phyloP scores from a whole-genome alignment of 2,797 vertebrate genomes.

The Argentina silus region DNA sequence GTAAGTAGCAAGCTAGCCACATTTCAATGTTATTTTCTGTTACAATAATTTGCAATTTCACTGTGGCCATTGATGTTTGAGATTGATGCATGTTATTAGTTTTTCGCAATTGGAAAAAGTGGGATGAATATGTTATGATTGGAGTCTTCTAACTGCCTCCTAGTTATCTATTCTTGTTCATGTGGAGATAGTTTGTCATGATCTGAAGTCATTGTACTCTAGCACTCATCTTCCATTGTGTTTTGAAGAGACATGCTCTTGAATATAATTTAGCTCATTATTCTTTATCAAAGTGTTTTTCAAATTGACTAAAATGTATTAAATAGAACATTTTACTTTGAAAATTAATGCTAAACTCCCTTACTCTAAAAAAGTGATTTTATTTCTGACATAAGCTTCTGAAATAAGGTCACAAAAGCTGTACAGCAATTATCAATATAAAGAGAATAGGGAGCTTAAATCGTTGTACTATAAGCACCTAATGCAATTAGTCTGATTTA shows the following conservation, averaged over 20 bases:
- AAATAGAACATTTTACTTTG: neutral
- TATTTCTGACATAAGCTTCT: neutral
- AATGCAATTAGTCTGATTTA: constrained; percentile 62
- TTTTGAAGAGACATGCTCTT: neutral
- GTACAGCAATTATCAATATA: neutral
- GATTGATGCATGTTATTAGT: neutral
- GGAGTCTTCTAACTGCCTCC: too few relatives aligned
- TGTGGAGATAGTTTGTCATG: neutral
- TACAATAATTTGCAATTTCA: neutral
- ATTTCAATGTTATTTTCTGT: constrained; percentile 20
- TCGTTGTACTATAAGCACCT: constrained; percentile 38
- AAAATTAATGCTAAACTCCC: neutral
- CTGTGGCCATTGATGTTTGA: neutral
- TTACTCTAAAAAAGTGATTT: neutral
- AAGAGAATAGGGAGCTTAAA: neutral
- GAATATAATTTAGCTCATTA: neutral
- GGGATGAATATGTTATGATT: neutral
- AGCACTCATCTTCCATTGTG: neutral
- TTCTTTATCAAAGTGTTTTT: neutral
- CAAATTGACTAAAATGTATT: neutral
- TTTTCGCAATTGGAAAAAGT: neutral
- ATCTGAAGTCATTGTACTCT: neutral
- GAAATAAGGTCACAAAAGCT: neutral
- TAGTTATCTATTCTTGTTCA: too few relatives aligned
- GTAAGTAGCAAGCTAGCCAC: constrained; percentile 59